phyloP scores from a whole-genome alignment of 1,140 invertebrate genomes.

The Liolophura sinensis region DNA sequence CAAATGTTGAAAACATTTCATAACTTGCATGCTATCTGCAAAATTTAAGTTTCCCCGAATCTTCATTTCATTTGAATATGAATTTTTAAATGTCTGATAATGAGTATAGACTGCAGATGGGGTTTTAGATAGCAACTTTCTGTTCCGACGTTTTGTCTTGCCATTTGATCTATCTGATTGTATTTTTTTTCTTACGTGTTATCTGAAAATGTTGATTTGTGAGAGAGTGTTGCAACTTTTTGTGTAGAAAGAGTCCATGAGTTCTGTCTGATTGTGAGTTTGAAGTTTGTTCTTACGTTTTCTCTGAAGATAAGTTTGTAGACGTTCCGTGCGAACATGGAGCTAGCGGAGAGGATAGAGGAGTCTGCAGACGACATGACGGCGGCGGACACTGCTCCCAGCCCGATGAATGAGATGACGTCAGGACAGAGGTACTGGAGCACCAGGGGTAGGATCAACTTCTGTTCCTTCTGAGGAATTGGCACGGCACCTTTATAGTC shows the following conservation, averaged over 20 bases:
- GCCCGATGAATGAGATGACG: constrained; percentile 92
- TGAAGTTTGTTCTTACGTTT: constrained; percentile 64
- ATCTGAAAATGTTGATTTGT: no score
- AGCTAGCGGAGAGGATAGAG: constrained; percentile 91
- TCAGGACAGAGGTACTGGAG: constrained; percentile 89
- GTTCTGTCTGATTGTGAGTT: no score
- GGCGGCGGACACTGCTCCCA: constrained; percentile 96
- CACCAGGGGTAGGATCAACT: constrained; percentile 94
- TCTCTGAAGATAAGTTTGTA: constrained; percentile 94
- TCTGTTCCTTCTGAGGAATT: constrained; percentile 68
- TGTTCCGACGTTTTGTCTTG: no score
- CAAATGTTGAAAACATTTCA: neutral
- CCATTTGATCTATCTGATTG: no score
- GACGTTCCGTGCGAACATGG: constrained; percentile 97
- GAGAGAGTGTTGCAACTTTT: no score
- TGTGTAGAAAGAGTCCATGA: no score
- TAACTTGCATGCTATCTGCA: neutral
- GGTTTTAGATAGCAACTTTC: no score
- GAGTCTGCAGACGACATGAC: constrained; percentile 99
- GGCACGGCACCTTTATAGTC: constrained; percentile 9
- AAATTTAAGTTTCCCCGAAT: neutral
- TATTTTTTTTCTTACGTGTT: no score
- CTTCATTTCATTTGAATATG: neutral
- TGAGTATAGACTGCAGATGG: no score
- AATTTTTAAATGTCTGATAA: no score